Evolutionary conservation across 2,888 invertebrate species (phyloP).

Genomic region (Marronus borbonicus): DNA sequence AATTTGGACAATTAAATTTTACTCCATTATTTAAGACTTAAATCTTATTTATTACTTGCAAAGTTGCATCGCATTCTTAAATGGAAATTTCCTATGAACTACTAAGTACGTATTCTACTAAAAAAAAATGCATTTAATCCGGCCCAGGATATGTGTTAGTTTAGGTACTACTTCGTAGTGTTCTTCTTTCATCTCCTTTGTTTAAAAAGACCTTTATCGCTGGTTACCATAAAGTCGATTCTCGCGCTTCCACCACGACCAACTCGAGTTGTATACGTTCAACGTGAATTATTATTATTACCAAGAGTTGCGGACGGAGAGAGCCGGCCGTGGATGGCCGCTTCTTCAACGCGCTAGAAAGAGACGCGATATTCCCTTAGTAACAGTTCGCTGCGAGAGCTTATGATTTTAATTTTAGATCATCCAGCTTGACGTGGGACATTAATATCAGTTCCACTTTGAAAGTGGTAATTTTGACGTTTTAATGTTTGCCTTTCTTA

Average conservation of each 20-base stretch:
- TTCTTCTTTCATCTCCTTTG: constrained; percentile 33
- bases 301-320: constrained; percentile 36
- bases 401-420: constrained; percentile 50
- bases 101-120: not conserved
- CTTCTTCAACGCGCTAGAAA: not conserved
- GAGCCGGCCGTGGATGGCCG: constrained; percentile 8
- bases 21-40: too few relatives aligned
- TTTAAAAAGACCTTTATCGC: constrained; percentile 28
- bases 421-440: constrained; percentile 43
- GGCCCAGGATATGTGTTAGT: constrained; percentile 35
- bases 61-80: not conserved
- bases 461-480: constrained; percentile 41
- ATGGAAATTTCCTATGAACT: not conserved
- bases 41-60: too few relatives aligned
- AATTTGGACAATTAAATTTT: too few relatives aligned
- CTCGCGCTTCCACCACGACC: not conserved
- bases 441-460: constrained; percentile 44
- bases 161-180: constrained; percentile 16
- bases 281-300: constrained; percentile 56
- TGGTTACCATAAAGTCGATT: constrained; percentile 14
- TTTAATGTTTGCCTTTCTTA: constrained; percentile 24
- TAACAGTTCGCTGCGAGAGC: constrained; percentile 41
- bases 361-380: constrained; percentile 35
- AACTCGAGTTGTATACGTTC: constrained; percentile 34
- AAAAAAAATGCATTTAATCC: not conserved